Percentiles rank a stretch among this genome's conserved stretches.
Evolutionary conservation across 2,888 invertebrate species (phyloP).

Genomic region (Saturnia pavonia): DNA sequence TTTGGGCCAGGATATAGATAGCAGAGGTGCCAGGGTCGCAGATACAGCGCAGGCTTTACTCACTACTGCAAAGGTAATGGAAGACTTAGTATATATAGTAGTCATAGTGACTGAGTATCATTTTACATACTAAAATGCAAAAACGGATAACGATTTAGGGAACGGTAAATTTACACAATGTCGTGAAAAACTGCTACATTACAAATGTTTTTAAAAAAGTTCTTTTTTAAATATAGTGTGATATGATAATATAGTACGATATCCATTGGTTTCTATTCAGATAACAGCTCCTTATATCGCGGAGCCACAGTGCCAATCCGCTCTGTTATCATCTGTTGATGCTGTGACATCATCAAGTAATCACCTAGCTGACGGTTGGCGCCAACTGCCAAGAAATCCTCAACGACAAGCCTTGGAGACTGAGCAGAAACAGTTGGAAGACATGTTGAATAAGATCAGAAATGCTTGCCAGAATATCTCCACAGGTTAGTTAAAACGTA

Average conservation of each 20-base stretch:
- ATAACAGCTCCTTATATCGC: conserved; percentile 46
- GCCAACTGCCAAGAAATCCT: conserved; percentile 23
- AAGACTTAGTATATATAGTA: background rate
- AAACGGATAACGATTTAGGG: too few species aligned
- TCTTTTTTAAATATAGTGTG: too few species aligned
- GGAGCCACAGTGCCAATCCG: conserved; percentile 39
- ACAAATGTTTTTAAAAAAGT: background rate
- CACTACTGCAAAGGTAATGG: conserved; percentile 43
- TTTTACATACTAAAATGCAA: background rate
- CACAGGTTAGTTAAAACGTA: background rate
- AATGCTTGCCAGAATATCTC: conserved; percentile 30
- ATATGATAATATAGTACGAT: too few species aligned
- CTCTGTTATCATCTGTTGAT: conserved; percentile 38
- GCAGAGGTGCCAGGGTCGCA: conserved; percentile 34
- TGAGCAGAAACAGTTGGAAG: conserved; percentile 33
- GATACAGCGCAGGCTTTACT: conserved; percentile 43
- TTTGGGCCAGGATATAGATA: conserved; percentile 39
- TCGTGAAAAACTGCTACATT: too few species aligned
- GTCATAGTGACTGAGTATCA: background rate
- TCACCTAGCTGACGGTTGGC: conserved; percentile 29
- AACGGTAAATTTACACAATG: too few species aligned
- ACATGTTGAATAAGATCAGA: conserved; percentile 34
- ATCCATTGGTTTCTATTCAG: conserved; percentile 27
- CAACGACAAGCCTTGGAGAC: conserved; percentile 27
- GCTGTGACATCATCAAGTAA: conserved; percentile 31